Conservation (phyloP, 1,140 invertebrate species). For the Leucophenga varia region DNA sequence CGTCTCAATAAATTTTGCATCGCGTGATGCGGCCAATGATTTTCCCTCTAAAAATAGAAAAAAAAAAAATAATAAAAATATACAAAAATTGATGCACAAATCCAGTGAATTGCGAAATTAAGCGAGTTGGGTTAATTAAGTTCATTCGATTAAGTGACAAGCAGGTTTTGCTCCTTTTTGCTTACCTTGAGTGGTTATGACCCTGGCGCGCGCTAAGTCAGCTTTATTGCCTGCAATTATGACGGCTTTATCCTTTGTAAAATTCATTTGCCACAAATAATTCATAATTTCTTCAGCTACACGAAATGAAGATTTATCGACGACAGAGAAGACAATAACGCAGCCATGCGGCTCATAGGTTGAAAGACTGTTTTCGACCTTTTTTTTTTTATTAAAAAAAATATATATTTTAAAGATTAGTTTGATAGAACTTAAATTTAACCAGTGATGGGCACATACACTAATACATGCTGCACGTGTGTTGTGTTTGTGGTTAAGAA, state of each 20-base stretch:
- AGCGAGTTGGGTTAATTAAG: not conserved
- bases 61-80: constrained; percentile 7
- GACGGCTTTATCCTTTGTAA: constrained; percentile 77
- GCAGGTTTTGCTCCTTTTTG: not conserved
- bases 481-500: no score
- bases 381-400: constrained; percentile 1
- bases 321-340: constrained; percentile 84
- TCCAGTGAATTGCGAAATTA: constrained; percentile 2
- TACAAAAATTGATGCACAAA: not conserved
- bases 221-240: constrained; percentile 94
- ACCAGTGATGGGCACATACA: no score
- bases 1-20: constrained; percentile 91
- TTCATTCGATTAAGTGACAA: not conserved
- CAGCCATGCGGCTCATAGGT: constrained; percentile 90
- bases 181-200: constrained; percentile 78
- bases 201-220: constrained; percentile 82
- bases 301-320: constrained; percentile 75
- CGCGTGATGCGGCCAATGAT: constrained; percentile 76
- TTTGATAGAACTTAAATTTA: no score
- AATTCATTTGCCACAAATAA: constrained; percentile 78
- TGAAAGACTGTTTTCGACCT: constrained; percentile 81
- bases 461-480: no score
- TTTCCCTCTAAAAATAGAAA: constrained; percentile 72
- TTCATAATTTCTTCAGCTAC: constrained; percentile 77
- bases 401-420: no score